Base-by-base conservation (phyloP, 2,113 vertebrate genomes). In the Microcebus lehilahytsara region DNA sequence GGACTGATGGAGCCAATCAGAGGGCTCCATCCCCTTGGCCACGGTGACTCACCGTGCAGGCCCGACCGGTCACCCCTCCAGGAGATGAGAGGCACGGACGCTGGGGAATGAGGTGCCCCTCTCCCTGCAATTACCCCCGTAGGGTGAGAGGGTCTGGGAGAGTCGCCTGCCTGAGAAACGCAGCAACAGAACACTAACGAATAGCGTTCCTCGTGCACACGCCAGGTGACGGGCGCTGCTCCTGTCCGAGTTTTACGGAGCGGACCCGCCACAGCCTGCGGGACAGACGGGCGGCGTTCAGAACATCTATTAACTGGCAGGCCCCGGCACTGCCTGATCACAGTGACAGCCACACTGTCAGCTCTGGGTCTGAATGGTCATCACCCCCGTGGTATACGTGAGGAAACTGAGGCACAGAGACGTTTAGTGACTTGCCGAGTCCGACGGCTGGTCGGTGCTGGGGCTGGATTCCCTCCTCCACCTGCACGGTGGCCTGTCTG, bases 11-110 rank as follows among this genome's bases (percentile, higher is more conserved):
- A 46, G 51, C 51, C 23, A 17, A 42, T 7, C 32, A 23, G 30
- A 69, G 46, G 6, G 14, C 51, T 13, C 37, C 40, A 32, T 9
- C 30, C 27, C 25, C 6, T 11, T 0, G 0, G 34, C 25, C 2
- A 1, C 6, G 13, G 27, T 0, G 20, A 10, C 3, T 2, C 66
- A 4, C 10, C 0, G 2, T 46, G 23, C 9, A 0, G 6, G 8
- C 40, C 17, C 14, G 30, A 22, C 3, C 9, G 0, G 0, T 13
- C 3, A 1, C 20, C 32, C 32, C 40, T 37, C 23, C 5, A 0
- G 1, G 58, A 51, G 64, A 22, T 9, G 0, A 7, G 32, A 5
- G 1, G 6, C 7, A 5, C 0, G 19, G 37, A 25, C 0, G 7
- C 34, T 11, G 9, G 27, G 49, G 42, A 8, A 2, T 27, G 25